Evolutionary conservation across 2,113 vertebrate species (phyloP).

Genomic region (Eptesicus fuscus): DNA sequence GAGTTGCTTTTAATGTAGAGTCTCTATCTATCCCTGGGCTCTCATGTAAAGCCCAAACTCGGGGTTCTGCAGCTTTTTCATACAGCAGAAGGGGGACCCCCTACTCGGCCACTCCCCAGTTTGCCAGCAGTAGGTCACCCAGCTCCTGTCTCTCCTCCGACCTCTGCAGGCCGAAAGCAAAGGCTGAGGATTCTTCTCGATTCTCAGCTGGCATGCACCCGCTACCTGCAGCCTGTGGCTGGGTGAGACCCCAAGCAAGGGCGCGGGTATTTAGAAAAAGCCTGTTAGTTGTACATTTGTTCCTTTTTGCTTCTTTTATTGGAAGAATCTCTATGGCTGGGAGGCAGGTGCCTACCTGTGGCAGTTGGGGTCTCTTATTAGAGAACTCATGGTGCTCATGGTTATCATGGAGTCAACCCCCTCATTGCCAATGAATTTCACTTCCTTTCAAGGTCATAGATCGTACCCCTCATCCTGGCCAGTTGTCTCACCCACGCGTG

Average conservation of each 20-base stretch:
- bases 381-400: background rate
- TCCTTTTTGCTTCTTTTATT: background rate
- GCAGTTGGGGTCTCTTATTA: background rate
- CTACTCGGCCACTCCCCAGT: too few species aligned
- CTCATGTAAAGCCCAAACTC: background rate
- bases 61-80: background rate
- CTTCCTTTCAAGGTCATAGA: background rate
- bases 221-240: background rate
- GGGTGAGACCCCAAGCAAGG: background rate
- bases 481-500: background rate
- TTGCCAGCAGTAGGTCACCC: rapidly evolving
- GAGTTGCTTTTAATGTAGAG: background rate
- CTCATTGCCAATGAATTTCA: background rate
- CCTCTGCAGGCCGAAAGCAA: background rate
- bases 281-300: background rate
- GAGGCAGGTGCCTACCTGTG: background rate
- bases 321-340: background rate
- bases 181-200: rapidly evolving
- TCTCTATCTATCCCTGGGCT: background rate
- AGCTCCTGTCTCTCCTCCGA: background rate
- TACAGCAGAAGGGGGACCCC: background rate
- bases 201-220: background rate
- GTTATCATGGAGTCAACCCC: background rate
- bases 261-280: background rate
- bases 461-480: background rate